Evolutionary conservation across 1,140 invertebrate genomes (phyloP), one percentile per base, ranked within the genome.

Genomic region (Caenorhabditis inopinata): DNA sequence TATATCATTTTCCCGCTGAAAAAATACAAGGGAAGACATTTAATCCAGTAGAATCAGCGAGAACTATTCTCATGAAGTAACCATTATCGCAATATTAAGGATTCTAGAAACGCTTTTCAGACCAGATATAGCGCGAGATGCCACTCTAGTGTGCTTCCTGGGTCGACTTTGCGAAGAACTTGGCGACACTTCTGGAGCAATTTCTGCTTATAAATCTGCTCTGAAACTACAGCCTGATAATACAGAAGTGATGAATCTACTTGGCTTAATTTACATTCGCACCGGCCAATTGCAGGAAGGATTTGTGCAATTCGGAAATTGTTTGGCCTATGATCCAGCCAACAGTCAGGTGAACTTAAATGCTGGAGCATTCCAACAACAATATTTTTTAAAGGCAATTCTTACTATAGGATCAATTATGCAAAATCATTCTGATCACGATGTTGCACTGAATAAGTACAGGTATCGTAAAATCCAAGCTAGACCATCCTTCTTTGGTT

Each of bases 381-480:
- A n/a, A n/a, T n/a, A n/a, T n/a, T n/a, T n/a, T n/a, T n/a, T n/a
- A n/a, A n/a, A 27, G 12, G 75, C 75, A 9, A 29, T 76, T 53
- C 48, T 76, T 6, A 38, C 46, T 11, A 35, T 51, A 3, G 75
- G 75, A 35, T 76, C 46, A 0, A 38, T 76, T 32, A 76, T 76
- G 75, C 47, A 76, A 27, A 51, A 23, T 14, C 46, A 76, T 35
- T 48, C 16, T 18, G 75, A 76, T 76, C 75, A 76, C 38, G 75
- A 76, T 35, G 75, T 76, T 16, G 75, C 75, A 51, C 38, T 76
- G 25, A 76, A 76, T 51, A 76, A 76, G 53, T 76, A 76, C 18
- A 29, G 75, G 75, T 51, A 14, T 48, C 9, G 5, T 48, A n/a
- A n/a, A n/a, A n/a, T n/a, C n/a, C n/a, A n/a, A n/a, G n/a, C n/a